These are phyloP conservation scores for Zophobas atratus DNA, from an alignment of 1,140 invertebrate genomes.

Conservation along the genomic window DNA sequence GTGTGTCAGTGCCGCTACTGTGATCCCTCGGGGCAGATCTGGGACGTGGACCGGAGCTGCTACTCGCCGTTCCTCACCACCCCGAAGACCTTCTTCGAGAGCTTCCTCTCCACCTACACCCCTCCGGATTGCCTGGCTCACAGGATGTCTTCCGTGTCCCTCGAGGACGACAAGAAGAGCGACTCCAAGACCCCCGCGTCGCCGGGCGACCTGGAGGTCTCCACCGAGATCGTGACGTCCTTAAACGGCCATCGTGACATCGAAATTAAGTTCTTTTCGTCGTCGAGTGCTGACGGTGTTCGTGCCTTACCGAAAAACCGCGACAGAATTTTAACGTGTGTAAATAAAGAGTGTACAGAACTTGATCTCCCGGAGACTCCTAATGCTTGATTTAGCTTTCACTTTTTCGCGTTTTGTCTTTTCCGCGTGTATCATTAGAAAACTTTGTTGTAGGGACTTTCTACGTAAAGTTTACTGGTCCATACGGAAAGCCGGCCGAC, in stretches of 20 bases:
- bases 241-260: conserved; percentile 83
- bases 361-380: conserved; percentile 3
- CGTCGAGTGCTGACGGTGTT: conserved; percentile 44
- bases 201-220: conserved; percentile 75
- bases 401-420: conserved; percentile 23
- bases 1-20: conserved; percentile 86
- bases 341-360: conserved; percentile 29
- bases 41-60: conserved; percentile 77
- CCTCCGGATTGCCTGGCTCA: conserved; percentile 44
- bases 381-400: conserved; percentile 32
- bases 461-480: conserved; percentile 54
- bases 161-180: conserved; percentile 53
- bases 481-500: conserved; percentile 47
- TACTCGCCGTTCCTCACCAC: conserved; percentile 71
- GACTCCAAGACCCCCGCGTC: conserved; percentile 45
- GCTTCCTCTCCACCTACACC: conserved; percentile 47
- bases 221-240: conserved; percentile 84
- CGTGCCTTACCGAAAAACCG: conserved; percentile 3
- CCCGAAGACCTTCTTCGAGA: conserved; percentile 50
- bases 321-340: conserved; percentile 24
- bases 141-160: conserved; percentile 53
- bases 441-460: conserved; percentile 48
- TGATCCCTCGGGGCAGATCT: conserved; percentile 83
- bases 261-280: conserved; percentile 81
- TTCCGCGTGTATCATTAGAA: conserved; percentile 50